These are phyloP conservation scores for Hydrozoanthus tunicans DNA, from an alignment of 64 coral and sea anemone species.

Conservation along the genomic window DNA sequence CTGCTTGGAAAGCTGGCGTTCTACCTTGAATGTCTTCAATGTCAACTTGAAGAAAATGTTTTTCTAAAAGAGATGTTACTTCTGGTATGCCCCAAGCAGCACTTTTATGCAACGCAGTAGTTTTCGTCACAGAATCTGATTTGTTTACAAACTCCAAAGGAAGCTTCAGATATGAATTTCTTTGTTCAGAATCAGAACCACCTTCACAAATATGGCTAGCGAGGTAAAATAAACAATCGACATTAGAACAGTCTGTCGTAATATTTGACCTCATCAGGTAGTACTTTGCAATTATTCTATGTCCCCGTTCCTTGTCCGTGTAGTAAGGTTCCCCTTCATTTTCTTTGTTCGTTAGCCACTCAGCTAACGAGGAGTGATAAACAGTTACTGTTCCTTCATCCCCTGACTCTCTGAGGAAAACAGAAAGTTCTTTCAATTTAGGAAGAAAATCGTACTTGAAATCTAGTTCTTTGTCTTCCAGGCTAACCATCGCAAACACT, in stretches of 20 bases:
- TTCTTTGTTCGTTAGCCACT: slow-evolving; percentile 76
- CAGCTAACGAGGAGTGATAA: slow-evolving; percentile 71
- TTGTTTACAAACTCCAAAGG: slow-evolving; percentile 39
- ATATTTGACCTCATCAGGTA: slow-evolving; percentile 6
- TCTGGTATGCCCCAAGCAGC: neutral
- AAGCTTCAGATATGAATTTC: slow-evolving; percentile 34
- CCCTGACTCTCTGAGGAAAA: slow-evolving; percentile 57
- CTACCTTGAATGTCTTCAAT: slow-evolving; percentile 44
- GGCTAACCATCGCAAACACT: neutral
- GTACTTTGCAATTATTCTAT: slow-evolving; percentile 67
- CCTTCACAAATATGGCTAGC: slow-evolving; percentile 70
- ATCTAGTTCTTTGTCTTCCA: slow-evolving; percentile 4
- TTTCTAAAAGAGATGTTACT: slow-evolving; percentile 13
- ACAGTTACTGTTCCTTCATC: slow-evolving; percentile 46
- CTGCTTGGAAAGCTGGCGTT: slow-evolving; percentile 79
- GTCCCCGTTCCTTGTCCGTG: slow-evolving; percentile 60
- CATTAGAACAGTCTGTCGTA: neutral
- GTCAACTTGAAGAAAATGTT: slow-evolving; percentile 63
- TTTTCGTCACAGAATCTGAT: slow-evolving; percentile 27
- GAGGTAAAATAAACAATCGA: slow-evolving; percentile 47
- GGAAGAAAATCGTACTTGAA: slow-evolving; percentile 72
- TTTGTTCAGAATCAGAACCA: neutral
- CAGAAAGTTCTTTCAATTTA: slow-evolving; percentile 59
- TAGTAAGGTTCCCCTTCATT: slow-evolving; percentile 66
- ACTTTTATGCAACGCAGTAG: slow-evolving; percentile 69